Base-by-base conservation (phyloP, 2,888 invertebrate genomes). In the Quadroppia sp. region DNA sequence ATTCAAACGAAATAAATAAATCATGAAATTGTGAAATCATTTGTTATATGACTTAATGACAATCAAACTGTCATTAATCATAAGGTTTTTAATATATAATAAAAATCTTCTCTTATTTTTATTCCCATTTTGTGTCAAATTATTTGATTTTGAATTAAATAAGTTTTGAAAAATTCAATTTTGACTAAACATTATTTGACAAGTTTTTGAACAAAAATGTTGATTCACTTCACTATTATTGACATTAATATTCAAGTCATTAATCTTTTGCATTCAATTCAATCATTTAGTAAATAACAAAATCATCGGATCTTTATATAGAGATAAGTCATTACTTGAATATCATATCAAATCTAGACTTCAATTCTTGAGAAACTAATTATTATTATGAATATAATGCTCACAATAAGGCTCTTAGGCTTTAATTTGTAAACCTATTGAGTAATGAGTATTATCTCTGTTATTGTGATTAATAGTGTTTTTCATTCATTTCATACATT, bases 21-120 rank as follows among this genome's bases (percentile, higher is more conserved):
- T 17, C 53, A 53, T 50, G 11, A 53, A 53, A 53, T 53, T 25
- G 25, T n/a, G 40, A 7, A 40, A 67, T 42, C 67, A 67, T 67
- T 67, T 42, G 67, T 67, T 15, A 67, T 42, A 67, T 67, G 42
- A 67, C 40, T 67, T 67, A 67, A 67, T 67, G 67, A 67, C 67
- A 67, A 67, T 67, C 67, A 67, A 67, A 67, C 23, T 67, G 42
- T 42, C 67, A 67, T 67, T 67, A 67, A 67, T 67, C 67, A 67
- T 42, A 25, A 32, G 15, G n/a, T n/a, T 67, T 67, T 23, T 67
- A 67, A 67, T 67, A 42, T n/a, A n/a, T n/a, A n/a, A n/a, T n/a
- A n/a, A n/a, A 67, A 67, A 67, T 67, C 42, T 40, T 67, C 36
- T 59, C 17, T 15, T 15, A 59, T 59, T 59, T 53, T 61, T 61